Conservation (phyloP, 2,888 invertebrate species). For the Meteorus cinctellus region DNA sequence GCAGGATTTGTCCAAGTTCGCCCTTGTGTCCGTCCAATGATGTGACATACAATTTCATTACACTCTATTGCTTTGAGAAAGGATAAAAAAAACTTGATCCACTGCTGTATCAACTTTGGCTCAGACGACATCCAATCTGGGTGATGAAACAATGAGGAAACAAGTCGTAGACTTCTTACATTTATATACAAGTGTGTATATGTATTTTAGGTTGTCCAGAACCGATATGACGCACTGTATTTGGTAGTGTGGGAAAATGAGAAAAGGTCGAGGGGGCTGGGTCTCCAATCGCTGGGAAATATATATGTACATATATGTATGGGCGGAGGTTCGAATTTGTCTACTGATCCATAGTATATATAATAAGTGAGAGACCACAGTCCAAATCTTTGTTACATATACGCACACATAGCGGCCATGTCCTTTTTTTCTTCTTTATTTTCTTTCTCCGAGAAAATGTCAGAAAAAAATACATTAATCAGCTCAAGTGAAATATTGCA, state of each 20-base stretch:
- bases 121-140: conserved; percentile 65
- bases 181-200: neutral
- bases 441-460: neutral
- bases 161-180: neutral
- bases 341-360: neutral
- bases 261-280: conserved; percentile 14
- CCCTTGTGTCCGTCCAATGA: conserved; percentile 8
- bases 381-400: neutral
- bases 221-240: neutral
- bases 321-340: conserved; percentile 3
- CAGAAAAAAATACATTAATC: neutral
- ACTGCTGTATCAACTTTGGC: conserved; percentile 11
- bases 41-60: neutral
- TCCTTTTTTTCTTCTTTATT: neutral
- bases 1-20: neutral
- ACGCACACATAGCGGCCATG: neutral
- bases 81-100: neutral
- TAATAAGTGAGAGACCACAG: neutral
- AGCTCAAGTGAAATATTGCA: neutral
- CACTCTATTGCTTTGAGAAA: neutral
- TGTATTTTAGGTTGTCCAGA: neutral
- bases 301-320: neutral
- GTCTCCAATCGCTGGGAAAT: neutral
- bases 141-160: conserved; percentile 41
- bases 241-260: neutral